These are phyloP conservation scores for Luperina nickerlii DNA, from an alignment of 2,888 invertebrate species.

Conservation along the genomic window DNA sequence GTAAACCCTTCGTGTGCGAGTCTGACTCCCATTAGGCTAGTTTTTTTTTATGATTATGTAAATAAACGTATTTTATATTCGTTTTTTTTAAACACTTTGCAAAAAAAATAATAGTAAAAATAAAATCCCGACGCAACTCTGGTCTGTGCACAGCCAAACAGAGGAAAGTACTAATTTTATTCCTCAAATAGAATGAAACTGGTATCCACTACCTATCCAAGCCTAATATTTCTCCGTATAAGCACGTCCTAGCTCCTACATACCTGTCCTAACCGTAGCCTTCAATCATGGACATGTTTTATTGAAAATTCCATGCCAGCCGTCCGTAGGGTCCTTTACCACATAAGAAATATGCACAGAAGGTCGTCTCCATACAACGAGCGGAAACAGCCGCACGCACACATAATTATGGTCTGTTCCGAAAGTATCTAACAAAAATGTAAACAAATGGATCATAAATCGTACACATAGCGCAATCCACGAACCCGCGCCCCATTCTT, in stretches of 20 bases:
- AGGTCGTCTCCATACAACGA: background rate
- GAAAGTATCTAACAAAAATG: background rate
- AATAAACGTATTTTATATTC: too few species aligned
- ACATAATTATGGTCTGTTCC: background rate
- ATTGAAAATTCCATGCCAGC: slow-evolving; percentile 54
- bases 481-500: too few species aligned
- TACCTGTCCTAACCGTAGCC: slow-evolving; percentile 34
- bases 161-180: background rate
- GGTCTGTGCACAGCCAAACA: too few species aligned
- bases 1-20: too few species aligned
- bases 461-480: too few species aligned
- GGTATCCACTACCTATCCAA: background rate
- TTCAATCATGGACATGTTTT: slow-evolving; percentile 51
- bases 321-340: slow-evolving; percentile 7
- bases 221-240: slow-evolving; percentile 13
- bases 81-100: too few species aligned
- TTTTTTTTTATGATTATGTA: too few species aligned
- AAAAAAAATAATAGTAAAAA: too few species aligned
- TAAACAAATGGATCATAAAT: background rate
- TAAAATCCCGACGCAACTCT: too few species aligned
- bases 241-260: background rate
- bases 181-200: slow-evolving; percentile 4
- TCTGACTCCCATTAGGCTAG: too few species aligned
- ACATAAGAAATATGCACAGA: background rate
- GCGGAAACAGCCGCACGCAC: background rate